Evolutionary conservation across 2,113 vertebrate species (phyloP), one percentile per base, ranked within the genome.

Genomic region (Agapornis roseicollis): DNA sequence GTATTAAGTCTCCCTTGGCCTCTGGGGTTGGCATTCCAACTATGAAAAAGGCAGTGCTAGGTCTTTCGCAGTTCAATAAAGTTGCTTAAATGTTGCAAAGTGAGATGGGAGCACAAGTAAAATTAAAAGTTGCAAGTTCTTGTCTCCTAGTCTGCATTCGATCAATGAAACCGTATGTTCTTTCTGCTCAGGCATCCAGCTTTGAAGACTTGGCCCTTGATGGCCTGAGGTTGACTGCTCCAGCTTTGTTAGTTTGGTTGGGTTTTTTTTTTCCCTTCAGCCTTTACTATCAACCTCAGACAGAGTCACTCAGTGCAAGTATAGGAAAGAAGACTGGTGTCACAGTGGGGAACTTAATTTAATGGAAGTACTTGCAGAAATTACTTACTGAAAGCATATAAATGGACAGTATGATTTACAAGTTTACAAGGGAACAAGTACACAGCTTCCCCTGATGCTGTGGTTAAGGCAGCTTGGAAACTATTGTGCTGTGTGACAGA

Each of bases 341-440:
- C 77, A 81, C 61, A 95, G 88, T 33, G 65, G 88, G 93, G 47
- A 94, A 61, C 78, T 93, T 44, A 24, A 60, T 88, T 91, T 73
- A 93, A 88, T 84, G 87, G 92, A 93, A 94, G 42, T 81, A 79
- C 47, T 96, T 66, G 50, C 46, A 85, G 76, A 94, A 89, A 92
- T 92, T 93, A 88, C 96, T 97, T 96, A 86, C 53, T 93, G 83
- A 95, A 97, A 95, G 56, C 88, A 74, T 81, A 80, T 78, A 97
- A 93, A 97, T 55, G 84, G 93, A 71, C 78, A 93, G 63, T 94
- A 74, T 86, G 91, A 97, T 87, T 97, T 97, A 93, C 92, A 97
- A 88, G 71, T 90, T 96, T 90, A 93, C 84, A 97, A 82, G 19
- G 72, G 93, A 96, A 89, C 33, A 88, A 94, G 65, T 13, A 44